Percentiles rank a stretch among this genome's conserved stretches.
phyloP scores from a whole-genome alignment of 2,113 vertebrate genomes.

The Scomber japonicus region DNA sequence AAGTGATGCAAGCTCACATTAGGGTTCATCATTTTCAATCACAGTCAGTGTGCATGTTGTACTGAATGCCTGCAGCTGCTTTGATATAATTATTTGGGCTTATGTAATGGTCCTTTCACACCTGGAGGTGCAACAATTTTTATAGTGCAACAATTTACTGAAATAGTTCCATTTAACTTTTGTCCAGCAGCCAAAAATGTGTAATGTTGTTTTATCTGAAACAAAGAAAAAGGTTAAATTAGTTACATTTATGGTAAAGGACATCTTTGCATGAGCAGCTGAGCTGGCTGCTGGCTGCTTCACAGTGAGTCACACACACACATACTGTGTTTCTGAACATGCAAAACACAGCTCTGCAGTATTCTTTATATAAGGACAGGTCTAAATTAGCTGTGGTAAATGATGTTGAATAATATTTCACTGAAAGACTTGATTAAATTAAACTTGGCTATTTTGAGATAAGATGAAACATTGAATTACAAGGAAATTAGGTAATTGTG shows the following conservation, averaged over 20 bases:
- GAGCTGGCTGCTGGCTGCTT: not conserved
- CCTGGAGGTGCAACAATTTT: not conserved
- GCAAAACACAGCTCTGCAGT: not conserved
- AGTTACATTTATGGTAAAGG: not conserved
- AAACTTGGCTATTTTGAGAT: conserved; percentile 2
- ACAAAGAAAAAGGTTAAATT: not conserved
- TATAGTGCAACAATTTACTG: not conserved
- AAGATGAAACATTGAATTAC: not conserved
- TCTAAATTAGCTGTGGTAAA: not conserved
- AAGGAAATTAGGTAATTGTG: conserved; percentile 8
- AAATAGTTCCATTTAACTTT: no score
- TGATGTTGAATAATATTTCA: not conserved
- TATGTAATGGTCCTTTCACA: not conserved
- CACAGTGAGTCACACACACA: not conserved
- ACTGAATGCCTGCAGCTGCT: not conserved
- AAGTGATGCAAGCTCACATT: conserved; percentile 17
- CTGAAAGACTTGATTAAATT: conserved; percentile 10
- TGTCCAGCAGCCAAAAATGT: no score
- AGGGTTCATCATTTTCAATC: conserved; percentile 13
- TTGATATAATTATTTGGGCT: conserved; percentile 2
- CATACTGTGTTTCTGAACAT: not conserved
- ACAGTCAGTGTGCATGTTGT: not conserved
- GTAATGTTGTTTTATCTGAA: not conserved
- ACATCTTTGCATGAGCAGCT: not conserved
- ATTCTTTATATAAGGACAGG: not conserved